Conservation (phyloP, 2,888 invertebrate genomes). For the Pseudococcus viburni region DNA sequence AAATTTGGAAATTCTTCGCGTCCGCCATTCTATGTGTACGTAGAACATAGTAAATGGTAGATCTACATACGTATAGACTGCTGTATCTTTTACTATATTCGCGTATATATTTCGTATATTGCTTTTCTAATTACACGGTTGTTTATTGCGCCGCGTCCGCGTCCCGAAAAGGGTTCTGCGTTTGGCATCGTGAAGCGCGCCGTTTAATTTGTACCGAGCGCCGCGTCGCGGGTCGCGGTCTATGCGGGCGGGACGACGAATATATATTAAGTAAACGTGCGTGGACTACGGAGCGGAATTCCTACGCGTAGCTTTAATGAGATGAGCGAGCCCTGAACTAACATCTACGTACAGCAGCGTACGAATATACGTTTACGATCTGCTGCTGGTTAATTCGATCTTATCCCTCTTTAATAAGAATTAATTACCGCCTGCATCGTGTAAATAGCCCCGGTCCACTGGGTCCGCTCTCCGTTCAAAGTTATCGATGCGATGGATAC, state of each 20-base stretch:
- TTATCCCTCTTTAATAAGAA: slow-evolving; percentile 50
- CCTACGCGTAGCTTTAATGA: slow-evolving; percentile 17
- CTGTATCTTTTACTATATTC: too few relatives aligned
- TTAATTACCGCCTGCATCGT: slow-evolving; percentile 44
- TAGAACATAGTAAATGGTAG: too few relatives aligned
- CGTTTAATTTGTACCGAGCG: slow-evolving; percentile 22
- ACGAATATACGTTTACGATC: neutral
- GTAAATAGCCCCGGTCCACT: slow-evolving; percentile 18
- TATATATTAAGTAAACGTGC: slow-evolving; percentile 35
- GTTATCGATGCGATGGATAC: slow-evolving; percentile 4
- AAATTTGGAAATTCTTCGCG: too few relatives aligned
- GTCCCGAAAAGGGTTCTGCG: slow-evolving; percentile 28
- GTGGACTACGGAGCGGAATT: slow-evolving; percentile 24
- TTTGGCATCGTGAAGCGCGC: neutral
- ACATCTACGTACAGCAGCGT: neutral
- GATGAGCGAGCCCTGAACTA: neutral
- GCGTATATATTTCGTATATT: neutral
- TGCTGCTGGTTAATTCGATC: slow-evolving; percentile 32
- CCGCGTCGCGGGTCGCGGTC: neutral
- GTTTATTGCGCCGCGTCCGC: neutral
- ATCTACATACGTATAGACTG: too few relatives aligned
- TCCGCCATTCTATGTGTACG: too few relatives aligned
- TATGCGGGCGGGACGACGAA: neutral
- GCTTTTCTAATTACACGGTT: slow-evolving; percentile 44
- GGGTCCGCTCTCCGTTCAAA: neutral